A percentile compares a stretch with the other conserved stretches of the same genome.
Evolutionary conservation across 2,113 vertebrate genomes (phyloP).

Genomic region (Spermophilus dauricus): DNA sequence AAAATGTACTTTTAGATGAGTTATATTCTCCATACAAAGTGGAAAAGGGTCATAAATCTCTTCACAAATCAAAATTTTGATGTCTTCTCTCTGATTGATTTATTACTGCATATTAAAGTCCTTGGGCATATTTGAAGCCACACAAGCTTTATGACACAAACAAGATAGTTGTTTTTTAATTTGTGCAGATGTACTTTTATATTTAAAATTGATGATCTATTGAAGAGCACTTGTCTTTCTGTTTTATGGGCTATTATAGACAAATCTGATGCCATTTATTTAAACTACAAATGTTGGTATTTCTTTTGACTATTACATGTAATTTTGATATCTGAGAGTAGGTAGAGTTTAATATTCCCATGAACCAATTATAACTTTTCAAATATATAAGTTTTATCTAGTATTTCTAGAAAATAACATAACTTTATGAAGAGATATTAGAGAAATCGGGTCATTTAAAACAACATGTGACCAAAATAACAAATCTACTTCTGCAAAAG

Average conservation of each 20-base stretch:
- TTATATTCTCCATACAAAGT: slow-evolving; percentile 64
- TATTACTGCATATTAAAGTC: slow-evolving; percentile 57
- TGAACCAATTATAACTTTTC: background rate
- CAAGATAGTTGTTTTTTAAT: slow-evolving; percentile 65
- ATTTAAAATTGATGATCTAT: slow-evolving; percentile 59
- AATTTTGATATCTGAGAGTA: background rate
- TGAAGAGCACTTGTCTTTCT: slow-evolving; percentile 30
- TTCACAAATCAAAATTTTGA: slow-evolving; percentile 65
- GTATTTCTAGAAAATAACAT: slow-evolving; percentile 1
- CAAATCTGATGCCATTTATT: background rate
- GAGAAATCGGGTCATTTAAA: slow-evolving; percentile 11
- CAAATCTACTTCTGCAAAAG: background rate
- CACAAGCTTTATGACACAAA: background rate
- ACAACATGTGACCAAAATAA: background rate
- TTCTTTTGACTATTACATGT: background rate
- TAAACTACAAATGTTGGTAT: background rate
- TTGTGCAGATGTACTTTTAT: slow-evolving; percentile 13
- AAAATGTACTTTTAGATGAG: slow-evolving; percentile 71
- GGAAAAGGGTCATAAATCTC: slow-evolving; percentile 72
- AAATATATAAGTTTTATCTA: background rate
- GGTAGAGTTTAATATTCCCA: background rate
- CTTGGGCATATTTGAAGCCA: slow-evolving; percentile 48
- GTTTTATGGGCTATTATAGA: background rate
- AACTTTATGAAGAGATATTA: background rate
- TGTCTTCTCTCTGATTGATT: slow-evolving; percentile 71